Evolutionary conservation across 2,888 invertebrate genomes (phyloP).

Genomic region (Drosophila flavopinicola): DNA sequence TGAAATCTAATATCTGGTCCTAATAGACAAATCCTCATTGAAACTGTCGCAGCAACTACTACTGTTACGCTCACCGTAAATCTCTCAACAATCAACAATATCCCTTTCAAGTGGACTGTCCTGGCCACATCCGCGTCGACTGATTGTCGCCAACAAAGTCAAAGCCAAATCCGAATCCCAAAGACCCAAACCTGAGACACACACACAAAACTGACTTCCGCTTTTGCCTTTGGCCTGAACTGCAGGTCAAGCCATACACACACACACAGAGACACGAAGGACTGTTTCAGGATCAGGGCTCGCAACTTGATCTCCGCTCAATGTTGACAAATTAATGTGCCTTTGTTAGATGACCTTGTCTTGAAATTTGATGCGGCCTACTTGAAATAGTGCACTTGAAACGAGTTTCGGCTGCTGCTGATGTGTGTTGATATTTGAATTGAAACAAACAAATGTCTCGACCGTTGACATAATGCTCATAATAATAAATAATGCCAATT

Average conservation of each 20-base stretch:
- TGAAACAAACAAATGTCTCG: conserved; percentile 66
- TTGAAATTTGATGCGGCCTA: conserved; percentile 65
- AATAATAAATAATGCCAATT: conserved; percentile 72
- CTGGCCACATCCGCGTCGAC: conserved; percentile 52
- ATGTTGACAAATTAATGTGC: conserved; percentile 75
- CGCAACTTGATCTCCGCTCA: conserved; percentile 61
- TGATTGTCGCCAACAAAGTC: conserved; percentile 47
- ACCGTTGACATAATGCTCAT: conserved; percentile 61
- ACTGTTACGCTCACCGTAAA: conserved; percentile 34
- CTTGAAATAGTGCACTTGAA: conserved; percentile 60
- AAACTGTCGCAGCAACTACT: conserved; percentile 50
- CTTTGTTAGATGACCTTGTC: conserved; percentile 45
- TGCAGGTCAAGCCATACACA: conserved; percentile 59
- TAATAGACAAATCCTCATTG: conserved; percentile 48
- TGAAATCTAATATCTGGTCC: conserved; percentile 33
- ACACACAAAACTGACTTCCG: conserved; percentile 59
- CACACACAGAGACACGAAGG: conserved; percentile 9
- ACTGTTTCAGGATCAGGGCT: conserved; percentile 42
- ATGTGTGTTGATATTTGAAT: conserved; percentile 77
- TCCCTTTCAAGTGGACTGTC: conserved; percentile 58
- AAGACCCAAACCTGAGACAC: conserved; percentile 13
- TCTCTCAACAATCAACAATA: conserved; percentile 47
- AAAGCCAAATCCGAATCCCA: conserved; percentile 24
- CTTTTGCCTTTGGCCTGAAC: conserved; percentile 37
- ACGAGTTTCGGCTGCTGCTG: conserved; percentile 23